Percentiles rank a stretch among this genome's conserved stretches.
These are phyloP conservation scores for Chunga burmeisteri DNA, from an alignment of 2,113 vertebrate genomes.

Conservation along the genomic window DNA sequence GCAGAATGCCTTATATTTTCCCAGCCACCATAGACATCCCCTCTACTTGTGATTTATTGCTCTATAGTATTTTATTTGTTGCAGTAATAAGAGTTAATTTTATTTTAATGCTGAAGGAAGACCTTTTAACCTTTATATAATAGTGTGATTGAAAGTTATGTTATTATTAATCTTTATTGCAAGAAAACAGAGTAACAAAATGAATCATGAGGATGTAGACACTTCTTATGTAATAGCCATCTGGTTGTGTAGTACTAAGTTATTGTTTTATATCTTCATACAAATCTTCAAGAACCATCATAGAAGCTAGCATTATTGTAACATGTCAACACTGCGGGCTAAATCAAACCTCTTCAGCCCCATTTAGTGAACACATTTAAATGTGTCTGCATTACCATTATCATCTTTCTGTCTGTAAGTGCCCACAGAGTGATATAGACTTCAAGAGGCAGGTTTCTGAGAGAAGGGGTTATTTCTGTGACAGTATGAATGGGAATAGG, in stretches of 20 bases:
- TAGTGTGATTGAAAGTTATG: neutral
- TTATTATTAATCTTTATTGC: conserved; percentile 53
- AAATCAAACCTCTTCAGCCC: neutral
- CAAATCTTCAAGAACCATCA: neutral
- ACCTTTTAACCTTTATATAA: conserved; percentile 36
- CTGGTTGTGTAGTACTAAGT: conserved; percentile 41
- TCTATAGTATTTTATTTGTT: neutral
- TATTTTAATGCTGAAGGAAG: neutral
- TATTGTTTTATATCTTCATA: conserved; percentile 24
- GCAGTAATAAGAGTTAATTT: neutral
- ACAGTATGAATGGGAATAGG: neutral
- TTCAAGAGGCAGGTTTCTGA: neutral
- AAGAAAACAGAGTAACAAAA: conserved; percentile 33
- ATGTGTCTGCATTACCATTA: neutral
- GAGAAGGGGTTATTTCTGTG: neutral
- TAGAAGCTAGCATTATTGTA: conserved; percentile 2
- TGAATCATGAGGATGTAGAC: conserved; percentile 55
- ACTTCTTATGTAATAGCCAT: conserved; percentile 59
- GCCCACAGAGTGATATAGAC: neutral
- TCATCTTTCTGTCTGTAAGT: neutral
- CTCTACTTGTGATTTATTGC: neutral
- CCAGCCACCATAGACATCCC: neutral
- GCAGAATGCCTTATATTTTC: neutral
- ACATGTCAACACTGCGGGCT: neutral
- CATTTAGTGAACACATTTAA: neutral